Conservation (phyloP, 2,888 invertebrate genomes). For the Cerastis rubricosa region DNA sequence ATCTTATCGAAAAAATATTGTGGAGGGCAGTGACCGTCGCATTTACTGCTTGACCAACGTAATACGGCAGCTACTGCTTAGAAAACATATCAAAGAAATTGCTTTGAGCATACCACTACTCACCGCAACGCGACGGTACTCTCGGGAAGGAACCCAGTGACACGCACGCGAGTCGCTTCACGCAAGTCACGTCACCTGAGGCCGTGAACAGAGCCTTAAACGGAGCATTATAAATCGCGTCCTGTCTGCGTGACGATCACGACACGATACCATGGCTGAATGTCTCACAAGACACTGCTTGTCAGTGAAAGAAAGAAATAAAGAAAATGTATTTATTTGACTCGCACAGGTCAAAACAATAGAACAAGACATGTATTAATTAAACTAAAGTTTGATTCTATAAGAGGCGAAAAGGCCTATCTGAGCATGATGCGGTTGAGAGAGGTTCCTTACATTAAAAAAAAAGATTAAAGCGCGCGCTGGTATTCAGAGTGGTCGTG, state of each 20-base stretch:
- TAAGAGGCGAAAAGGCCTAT: too few species aligned
- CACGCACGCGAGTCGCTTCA: not conserved
- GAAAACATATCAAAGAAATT: not conserved
- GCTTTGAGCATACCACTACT: not conserved
- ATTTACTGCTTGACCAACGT: not conserved
- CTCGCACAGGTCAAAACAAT: not conserved
- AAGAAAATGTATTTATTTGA: not conserved
- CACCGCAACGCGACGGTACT: not conserved
- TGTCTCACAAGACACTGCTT: not conserved
- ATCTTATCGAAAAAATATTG: too few species aligned
- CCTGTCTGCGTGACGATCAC: conserved; percentile 42
- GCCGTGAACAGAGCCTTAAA: conserved; percentile 15
- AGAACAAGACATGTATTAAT: not conserved
- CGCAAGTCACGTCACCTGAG: not conserved
- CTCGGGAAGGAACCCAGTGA: not conserved
- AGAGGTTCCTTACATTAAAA: not conserved
- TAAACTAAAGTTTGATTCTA: too few species aligned
- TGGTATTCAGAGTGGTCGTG: not conserved
- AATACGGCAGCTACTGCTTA: too few species aligned
- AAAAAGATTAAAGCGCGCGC: not conserved
- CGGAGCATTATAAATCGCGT: conserved; percentile 13
- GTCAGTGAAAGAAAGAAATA: not conserved
- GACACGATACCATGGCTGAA: conserved; percentile 20
- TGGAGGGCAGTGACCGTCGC: too few species aligned
- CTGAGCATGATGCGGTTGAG: not conserved